Evolutionary conservation across 2,113 vertebrate genomes (phyloP), one percentile per base, ranked within the genome.

Genomic region (Prolemur simus): DNA sequence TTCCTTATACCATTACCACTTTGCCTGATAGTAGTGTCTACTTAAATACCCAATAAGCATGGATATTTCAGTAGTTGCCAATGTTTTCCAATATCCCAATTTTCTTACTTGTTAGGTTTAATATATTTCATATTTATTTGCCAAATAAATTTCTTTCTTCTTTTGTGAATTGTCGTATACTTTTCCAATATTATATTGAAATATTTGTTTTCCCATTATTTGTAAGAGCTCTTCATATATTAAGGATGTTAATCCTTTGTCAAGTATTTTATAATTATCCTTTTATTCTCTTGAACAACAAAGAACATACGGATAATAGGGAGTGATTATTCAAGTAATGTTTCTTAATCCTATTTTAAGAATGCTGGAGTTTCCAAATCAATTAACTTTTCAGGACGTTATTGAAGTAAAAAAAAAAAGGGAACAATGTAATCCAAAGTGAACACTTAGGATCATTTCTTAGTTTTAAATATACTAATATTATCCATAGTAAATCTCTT

Each of bases 291-390:
- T 8, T 68, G 58, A 97, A 92, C 25, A 63, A 87, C 52, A 85
- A 60, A 83, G 45, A 90, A 82, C 12, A 56, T n/a, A 18, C 73
- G 66, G 21, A 39, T 78, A 95, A 66, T 56, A 90, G 9, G 13
- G 5, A 91, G 12, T n/a, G 18, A 73, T 74, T 78, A 87, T 52
- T 95, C 71, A 85, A 84, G 71, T 23, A 91, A 42, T n/a, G 0
- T 90, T 64, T 85, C 60, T 76, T 76, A 93, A 91, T 96, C 64
- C 87, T 87, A 76, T 88, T 93, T 91, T 76, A 94, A 94, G 52
- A 96, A 81, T 20, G 15, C 29, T 77, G 29, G 56, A 42, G 8
- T 86, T 95, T 92, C 29, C 56, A 81, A 89, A 66, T 92, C 47
- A 88, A 90, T 84, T 91, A 94, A 88, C 47, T 47, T 91, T 87